A percentile compares a stretch with the other conserved stretches of the same genome.
Conservation (phyloP, 2,888 invertebrate species). For the Drosophila siamana region DNA sequence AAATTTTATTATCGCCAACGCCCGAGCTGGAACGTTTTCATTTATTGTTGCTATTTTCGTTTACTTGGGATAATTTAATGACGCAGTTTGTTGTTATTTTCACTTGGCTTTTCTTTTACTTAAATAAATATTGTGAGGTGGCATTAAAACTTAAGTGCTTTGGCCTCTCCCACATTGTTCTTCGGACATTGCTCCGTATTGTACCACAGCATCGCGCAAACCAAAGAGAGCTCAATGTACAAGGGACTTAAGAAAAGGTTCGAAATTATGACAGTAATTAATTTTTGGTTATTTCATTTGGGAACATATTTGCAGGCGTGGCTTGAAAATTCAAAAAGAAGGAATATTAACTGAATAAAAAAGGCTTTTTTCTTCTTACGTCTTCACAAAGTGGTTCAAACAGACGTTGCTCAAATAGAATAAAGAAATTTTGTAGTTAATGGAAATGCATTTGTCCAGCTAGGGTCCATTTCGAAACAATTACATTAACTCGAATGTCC, state of each 20-base stretch:
- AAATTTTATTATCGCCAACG: slow-evolving; percentile 60
- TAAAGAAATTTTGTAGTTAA: neutral
- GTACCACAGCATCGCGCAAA: neutral
- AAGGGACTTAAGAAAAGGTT: slow-evolving; percentile 14
- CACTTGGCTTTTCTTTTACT: slow-evolving; percentile 46
- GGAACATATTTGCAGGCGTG: neutral
- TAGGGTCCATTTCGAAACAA: neutral
- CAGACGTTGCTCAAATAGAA: neutral
- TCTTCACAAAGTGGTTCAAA: neutral
- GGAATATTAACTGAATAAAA: neutral
- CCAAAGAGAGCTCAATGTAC: slow-evolving; percentile 5
- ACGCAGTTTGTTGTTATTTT: slow-evolving; percentile 54
- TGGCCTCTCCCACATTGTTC: slow-evolving; percentile 44
- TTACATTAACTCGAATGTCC: neutral
- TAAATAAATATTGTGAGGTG: slow-evolving; percentile 57
- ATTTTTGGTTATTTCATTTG: slow-evolving; percentile 18
- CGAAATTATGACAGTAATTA: slow-evolving; percentile 34
- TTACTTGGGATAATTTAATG: slow-evolving; percentile 49
- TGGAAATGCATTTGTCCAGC: neutral
- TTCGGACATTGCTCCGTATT: slow-evolving; percentile 4
- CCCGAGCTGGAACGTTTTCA: slow-evolving; percentile 26
- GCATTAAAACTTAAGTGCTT: slow-evolving; percentile 65
- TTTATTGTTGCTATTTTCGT: slow-evolving; percentile 25
- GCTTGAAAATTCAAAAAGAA: neutral
- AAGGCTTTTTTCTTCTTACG: neutral